Percentiles rank a stretch among this genome's conserved stretches.
phyloP scores from a whole-genome alignment of 2,797 vertebrate genomes.

The Heliangelus exortis region DNA sequence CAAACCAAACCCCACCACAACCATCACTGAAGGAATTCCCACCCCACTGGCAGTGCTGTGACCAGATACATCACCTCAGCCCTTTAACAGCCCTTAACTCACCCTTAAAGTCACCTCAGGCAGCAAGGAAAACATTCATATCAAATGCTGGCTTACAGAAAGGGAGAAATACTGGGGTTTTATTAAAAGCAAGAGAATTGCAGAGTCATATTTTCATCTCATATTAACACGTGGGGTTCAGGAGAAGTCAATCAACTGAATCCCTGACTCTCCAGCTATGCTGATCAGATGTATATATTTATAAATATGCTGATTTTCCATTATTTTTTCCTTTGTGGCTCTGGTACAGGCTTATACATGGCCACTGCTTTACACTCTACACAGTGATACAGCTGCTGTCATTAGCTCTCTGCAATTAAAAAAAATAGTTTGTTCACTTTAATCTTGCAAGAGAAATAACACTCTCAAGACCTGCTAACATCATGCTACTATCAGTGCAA shows the following conservation, averaged over 20 bases:
- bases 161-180: not conserved
- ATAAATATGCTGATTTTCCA: not conserved
- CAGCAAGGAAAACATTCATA: not conserved
- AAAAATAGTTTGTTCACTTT: not conserved
- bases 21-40: not conserved
- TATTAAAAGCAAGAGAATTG: not conserved
- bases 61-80: not conserved
- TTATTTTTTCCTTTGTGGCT: not conserved
- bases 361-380: not conserved
- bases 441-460: not conserved
- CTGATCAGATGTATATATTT: not conserved
- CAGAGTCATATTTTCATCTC: not conserved
- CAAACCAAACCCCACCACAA: not conserved
- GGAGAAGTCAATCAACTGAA: not conserved
- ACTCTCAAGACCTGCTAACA: not conserved
- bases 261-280: not conserved
- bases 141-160: not conserved
- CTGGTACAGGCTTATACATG: not conserved
- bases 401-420: not conserved
- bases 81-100: not conserved
- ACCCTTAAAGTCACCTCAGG: not conserved
- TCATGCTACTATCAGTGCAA: not conserved
- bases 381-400: rapidly evolving
- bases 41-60: rapidly evolving
- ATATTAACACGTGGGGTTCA: not conserved